Conservation (phyloP, 2,113 vertebrate species). For the Cyprinus carpio region DNA sequence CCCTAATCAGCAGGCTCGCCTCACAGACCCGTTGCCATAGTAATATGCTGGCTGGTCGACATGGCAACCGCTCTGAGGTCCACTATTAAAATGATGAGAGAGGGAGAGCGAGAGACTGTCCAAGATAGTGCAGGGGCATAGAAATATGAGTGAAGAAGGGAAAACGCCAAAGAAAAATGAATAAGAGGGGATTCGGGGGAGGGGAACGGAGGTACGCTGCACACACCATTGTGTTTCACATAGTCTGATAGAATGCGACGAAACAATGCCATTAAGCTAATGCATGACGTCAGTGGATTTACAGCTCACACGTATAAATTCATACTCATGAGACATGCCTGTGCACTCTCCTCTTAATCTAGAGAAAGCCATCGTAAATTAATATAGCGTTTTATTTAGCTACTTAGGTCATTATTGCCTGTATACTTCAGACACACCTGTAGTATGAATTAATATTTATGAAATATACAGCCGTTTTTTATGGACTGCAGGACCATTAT, state of each 20-base stretch:
- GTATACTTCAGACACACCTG: slow-evolving; percentile 53
- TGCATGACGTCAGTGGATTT: slow-evolving; percentile 71
- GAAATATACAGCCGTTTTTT: slow-evolving; percentile 53
- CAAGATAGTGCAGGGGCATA: slow-evolving; percentile 56
- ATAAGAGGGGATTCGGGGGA: slow-evolving; percentile 47
- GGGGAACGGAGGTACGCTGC: slow-evolving; percentile 26
- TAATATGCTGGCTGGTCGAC: slow-evolving; percentile 96
- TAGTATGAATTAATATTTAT: slow-evolving; percentile 61
- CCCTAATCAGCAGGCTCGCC: slow-evolving; percentile 87
- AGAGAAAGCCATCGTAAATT: slow-evolving; percentile 66
- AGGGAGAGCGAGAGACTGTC: slow-evolving; percentile 68
- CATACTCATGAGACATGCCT: slow-evolving; percentile 64
- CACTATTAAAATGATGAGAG: slow-evolving; percentile 95
- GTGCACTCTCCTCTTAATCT: slow-evolving; percentile 51
- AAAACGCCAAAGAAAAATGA: slow-evolving; percentile 48
- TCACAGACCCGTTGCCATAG: slow-evolving; percentile 93
- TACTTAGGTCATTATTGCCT: slow-evolving; percentile 62
- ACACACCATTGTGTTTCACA: slow-evolving; percentile 54
- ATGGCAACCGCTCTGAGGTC: slow-evolving; percentile 99
- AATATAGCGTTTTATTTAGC: slow-evolving; percentile 64
- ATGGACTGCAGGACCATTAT: slow-evolving; percentile 54
- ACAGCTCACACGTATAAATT: slow-evolving; percentile 61
- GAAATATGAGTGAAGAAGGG: slow-evolving; percentile 58
- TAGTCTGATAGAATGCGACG: slow-evolving; percentile 62
- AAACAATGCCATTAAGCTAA: slow-evolving; percentile 73